These are phyloP conservation scores for Gymnogyps californianus DNA, from an alignment of 2,113 vertebrate species.

Conservation along the genomic window DNA sequence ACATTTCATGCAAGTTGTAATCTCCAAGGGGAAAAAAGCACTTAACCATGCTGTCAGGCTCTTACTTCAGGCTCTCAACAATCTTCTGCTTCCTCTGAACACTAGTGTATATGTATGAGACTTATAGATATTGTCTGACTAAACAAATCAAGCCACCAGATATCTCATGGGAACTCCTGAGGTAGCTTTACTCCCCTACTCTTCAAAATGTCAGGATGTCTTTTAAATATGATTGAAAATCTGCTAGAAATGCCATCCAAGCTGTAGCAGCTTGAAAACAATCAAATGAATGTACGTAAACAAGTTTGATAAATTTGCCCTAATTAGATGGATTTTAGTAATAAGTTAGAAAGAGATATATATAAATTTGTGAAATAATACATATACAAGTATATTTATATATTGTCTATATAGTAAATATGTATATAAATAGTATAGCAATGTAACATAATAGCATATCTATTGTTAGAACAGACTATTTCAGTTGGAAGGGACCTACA, in stretches of 20 bases:
- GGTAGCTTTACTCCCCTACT: not conserved
- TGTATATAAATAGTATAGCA: not conserved
- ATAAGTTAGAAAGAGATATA: not conserved
- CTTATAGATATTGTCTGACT: not conserved
- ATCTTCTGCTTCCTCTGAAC: not conserved
- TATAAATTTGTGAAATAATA: not conserved
- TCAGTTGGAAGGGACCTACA: not conserved
- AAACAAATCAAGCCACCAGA: slow-evolving; percentile 19
- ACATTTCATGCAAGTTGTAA: not conserved
- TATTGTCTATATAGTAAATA: not conserved
- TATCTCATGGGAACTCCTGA: not conserved
- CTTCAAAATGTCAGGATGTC: not conserved
- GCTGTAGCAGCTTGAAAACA: not conserved
- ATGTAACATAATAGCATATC: not conserved
- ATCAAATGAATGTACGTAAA: not conserved
- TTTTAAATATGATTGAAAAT: not conserved
- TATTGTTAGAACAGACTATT: not conserved
- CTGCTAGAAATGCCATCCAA: not conserved
- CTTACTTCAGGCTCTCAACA: not conserved
- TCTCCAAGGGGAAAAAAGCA: slow-evolving; percentile 13
- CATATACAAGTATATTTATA: not conserved
- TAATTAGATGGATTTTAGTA: not conserved
- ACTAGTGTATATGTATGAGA: not conserved
- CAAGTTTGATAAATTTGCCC: not conserved
- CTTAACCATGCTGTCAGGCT: slow-evolving; percentile 23